A percentile compares a stretch with the other conserved stretches of the same genome.
Conservation (phyloP, 2,888 invertebrate species). For the Lycophotia porphyrea region DNA sequence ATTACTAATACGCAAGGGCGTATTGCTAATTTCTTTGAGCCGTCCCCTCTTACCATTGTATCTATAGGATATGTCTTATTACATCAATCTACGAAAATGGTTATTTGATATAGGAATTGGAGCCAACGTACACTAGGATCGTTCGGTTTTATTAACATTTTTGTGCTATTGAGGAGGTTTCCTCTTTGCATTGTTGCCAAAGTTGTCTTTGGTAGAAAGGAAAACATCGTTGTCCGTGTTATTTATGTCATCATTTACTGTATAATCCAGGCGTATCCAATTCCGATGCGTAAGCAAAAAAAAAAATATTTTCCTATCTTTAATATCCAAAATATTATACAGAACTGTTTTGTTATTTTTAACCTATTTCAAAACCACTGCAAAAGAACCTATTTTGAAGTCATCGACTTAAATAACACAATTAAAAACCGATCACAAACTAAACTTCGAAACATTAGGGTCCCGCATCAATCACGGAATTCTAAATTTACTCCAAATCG, state of each 20-base stretch:
- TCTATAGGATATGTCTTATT: constrained; percentile 65
- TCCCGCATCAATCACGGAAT: constrained; percentile 60
- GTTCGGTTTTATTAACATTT: constrained; percentile 61
- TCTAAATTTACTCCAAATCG: constrained; percentile 63
- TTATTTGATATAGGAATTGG: constrained; percentile 65
- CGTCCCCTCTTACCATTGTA: constrained; percentile 72
- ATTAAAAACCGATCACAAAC: constrained; percentile 36
- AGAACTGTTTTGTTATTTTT: neutral
- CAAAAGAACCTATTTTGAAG: neutral
- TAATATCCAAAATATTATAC: no score
- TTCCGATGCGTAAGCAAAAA: neutral
- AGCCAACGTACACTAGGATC: constrained; percentile 37
- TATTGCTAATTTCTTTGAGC: constrained; percentile 76
- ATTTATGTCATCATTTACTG: constrained; percentile 22
- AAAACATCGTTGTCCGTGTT: constrained; percentile 16
- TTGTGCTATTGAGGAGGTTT: constrained; percentile 32
- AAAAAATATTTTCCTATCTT: neutral
- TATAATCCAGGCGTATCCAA: neutral
- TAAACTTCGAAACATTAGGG: constrained; percentile 38
- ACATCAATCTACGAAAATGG: constrained; percentile 67
- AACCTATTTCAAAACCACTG: neutral
- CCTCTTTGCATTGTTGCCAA: constrained; percentile 43
- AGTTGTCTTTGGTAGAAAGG: constrained; percentile 1
- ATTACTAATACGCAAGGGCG: constrained; percentile 77
- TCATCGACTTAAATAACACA: constrained; percentile 5